Base-by-base conservation (phyloP, 2,113 vertebrate genomes). In the Amblyopsis rosae region DNA sequence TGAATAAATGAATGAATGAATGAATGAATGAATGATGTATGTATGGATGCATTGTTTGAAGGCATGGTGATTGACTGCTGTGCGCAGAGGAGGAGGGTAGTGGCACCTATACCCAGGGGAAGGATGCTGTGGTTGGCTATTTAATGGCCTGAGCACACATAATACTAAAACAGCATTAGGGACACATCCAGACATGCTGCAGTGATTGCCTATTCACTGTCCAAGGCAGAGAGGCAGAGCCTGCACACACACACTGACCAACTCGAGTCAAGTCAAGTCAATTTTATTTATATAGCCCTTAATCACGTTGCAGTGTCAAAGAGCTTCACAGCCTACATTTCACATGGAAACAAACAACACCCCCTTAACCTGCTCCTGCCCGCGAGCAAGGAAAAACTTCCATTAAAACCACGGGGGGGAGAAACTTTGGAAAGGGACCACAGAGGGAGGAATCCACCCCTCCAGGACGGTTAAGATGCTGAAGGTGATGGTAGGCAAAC, bases 131-230 rank as follows among this genome's bases (percentile, higher is more conserved):
- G 72, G 79, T 83, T 77, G 58, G 60, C 50, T 61, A 70, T 71
- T 83, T 65, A 85, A 67, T 19, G 59, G 50, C 68, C 6, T 41
- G 3, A 41, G 35, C 35, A 41, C 35, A 41, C 35, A 41, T 41
- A 41, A 41, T 41, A 41, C 35, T 41, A 41, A 41, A 6, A 41
- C 6, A 41, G 35, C 35, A 6, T 19, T 11, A 15, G 10, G 10
- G 49, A 15, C 49, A 15, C 10, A 12, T 50, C 49, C 10, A 12
- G 58, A 47, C 60, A 65, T 62, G 61, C 10, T 41, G 5, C 6
- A 12, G 1, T 79, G 60, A 83, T 77, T 73, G 50, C 51, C 73
- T 72, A 63, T 81, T 80, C 72, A 75, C 1, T 69, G 64, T 65
- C 59, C 54, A 48, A 65, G 56, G 46, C 49, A 48, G 12, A 71